Conservation (phyloP, 2,797 vertebrate species). For the Rousettus madagascariensis region DNA sequence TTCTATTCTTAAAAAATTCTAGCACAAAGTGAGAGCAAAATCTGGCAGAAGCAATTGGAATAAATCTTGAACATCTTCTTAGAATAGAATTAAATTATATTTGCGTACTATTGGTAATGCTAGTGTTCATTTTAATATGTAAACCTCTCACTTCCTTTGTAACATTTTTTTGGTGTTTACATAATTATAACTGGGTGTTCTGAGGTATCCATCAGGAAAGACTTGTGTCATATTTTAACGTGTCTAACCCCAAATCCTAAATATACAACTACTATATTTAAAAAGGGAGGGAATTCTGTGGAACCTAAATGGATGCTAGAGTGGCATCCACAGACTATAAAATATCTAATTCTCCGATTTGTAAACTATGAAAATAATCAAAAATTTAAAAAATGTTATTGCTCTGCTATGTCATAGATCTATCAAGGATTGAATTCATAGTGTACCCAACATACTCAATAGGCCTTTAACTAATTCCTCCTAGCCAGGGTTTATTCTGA, state of each 20-base stretch:
- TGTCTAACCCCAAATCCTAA: slow-evolving; percentile 67
- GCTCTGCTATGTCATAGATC: not conserved
- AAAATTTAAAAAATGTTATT: slow-evolving; percentile 33
- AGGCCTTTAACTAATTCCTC: not conserved
- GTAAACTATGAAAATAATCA: slow-evolving; percentile 49
- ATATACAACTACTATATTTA: slow-evolving; percentile 74
- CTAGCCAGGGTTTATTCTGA: not conserved
- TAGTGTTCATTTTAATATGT: slow-evolving; percentile 67
- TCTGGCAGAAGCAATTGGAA: slow-evolving; percentile 48
- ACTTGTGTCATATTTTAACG: slow-evolving; percentile 71
- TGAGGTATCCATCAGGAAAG: slow-evolving; percentile 65
- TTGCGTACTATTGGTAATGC: slow-evolving; percentile 49
- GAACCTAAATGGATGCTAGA: slow-evolving; percentile 52
- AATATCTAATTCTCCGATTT: slow-evolving; percentile 53
- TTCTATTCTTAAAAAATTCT: slow-evolving; percentile 22
- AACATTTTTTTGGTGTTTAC: slow-evolving; percentile 54
- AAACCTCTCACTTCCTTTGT: slow-evolving; percentile 75
- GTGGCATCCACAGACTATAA: slow-evolving; percentile 51
- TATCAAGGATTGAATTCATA: not conserved
- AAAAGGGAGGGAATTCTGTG: slow-evolving; percentile 71
- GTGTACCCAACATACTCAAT: not conserved
- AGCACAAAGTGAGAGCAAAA: slow-evolving; percentile 41
- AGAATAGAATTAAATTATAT: slow-evolving; percentile 75
- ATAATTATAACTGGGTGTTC: slow-evolving; percentile 73
- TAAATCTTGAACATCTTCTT: slow-evolving; percentile 63